Evolutionary conservation across 2,888 invertebrate species (phyloP).

Genomic region (Linnaemya vulpina): DNA sequence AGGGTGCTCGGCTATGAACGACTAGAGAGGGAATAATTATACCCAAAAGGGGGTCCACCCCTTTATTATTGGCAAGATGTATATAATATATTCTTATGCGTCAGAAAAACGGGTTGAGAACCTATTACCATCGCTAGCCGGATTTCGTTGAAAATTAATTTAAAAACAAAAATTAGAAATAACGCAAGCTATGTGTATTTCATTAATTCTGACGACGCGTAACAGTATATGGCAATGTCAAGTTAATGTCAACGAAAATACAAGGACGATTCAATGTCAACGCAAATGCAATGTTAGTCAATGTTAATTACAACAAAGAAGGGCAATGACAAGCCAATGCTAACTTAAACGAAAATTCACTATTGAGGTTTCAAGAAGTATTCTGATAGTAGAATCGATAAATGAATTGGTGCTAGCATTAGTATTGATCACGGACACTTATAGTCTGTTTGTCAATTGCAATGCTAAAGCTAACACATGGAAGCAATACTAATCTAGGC

Average conservation of each 20-base stretch:
- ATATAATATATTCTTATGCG: not conserved
- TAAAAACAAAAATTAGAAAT: no score
- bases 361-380: not conserved
- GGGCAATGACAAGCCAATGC: no score
- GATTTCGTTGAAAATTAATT: not conserved
- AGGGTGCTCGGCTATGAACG: no score
- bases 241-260: no score
- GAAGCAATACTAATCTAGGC: not conserved
- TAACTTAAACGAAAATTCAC: not conserved
- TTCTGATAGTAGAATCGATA: not conserved
- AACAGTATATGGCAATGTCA: slow-evolving; percentile 1
- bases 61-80: not conserved
- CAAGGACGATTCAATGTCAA: no score
- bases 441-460: not conserved
- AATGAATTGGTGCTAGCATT: not conserved
- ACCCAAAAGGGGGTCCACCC: no score
- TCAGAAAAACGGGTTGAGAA: not conserved
- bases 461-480: not conserved
- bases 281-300: no score
- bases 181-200: no score
- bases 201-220: not conserved
- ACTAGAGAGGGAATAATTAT: no score
- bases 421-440: not conserved
- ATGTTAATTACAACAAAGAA: no score
- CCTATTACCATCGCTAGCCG: not conserved